Evolutionary conservation across 2,888 invertebrate genomes (phyloP), one percentile per base, ranked within the genome.

Genomic region (Metalampra italica): DNA sequence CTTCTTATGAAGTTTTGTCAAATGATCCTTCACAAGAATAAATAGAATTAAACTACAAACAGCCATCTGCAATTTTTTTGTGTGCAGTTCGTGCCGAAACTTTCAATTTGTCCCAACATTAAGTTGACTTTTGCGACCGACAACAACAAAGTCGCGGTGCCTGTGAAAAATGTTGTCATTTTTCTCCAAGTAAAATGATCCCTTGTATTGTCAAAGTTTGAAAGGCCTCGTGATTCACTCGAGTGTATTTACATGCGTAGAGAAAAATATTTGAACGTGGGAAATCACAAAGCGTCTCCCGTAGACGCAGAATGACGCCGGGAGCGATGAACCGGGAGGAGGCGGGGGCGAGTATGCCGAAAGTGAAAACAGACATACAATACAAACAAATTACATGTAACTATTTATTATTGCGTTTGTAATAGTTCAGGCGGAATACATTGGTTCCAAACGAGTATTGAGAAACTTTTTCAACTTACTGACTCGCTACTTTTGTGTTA

Each of bases 181-280:
- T 79, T 66, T 78, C 72, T 74, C 56, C 60, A 66, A 66, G 74
- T 75, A 75, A 79, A 77, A 75, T 69, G 73, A 78, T 76, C 71
- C 59, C 56, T 58, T 56, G 61, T 75, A 72, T 76, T 79, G 75
- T 75, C 66, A 70, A 72, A 78, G 64, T 78, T 79, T 60, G 66
- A 68, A 70, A 71, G 71, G 67, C 59, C 60, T 55, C 57, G 66
- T 70, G 71, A 75, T 68, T 78, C 68, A 71, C 64, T 68, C 62
- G 53, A 68, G 66, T 75, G 67, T 79, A 71, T 78, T 75, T 76
- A 70, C 71, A 70, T 71, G 64, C 65, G 68, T 60, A 60, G 54
- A 59, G 62, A 60, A 63, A 69, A 69, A 70, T 72, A 66, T 75
- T 74, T 70, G 68, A 62, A 64, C 60, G 57, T 61, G 63, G 62